A percentile compares a stretch with the other conserved stretches of the same genome.
These are phyloP conservation scores for Haliclona indistincta DNA, from an alignment of 37 sponge, comb jelly and placozoan species.

Conservation along the genomic window DNA sequence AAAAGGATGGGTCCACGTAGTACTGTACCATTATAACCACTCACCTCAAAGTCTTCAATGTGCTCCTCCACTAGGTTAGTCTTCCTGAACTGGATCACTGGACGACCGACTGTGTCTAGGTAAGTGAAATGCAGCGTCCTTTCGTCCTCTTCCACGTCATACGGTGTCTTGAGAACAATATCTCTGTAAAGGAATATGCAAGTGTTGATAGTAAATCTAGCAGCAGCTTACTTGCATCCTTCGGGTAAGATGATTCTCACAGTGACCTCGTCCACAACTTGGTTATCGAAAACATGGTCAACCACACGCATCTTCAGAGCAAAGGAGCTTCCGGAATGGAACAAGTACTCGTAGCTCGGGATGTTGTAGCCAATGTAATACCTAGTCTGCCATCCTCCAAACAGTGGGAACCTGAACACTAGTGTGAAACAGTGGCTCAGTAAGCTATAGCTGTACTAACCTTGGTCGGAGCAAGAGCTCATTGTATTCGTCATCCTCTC, in stretches of 20 bases:
- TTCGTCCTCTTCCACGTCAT: slow-evolving; percentile 39
- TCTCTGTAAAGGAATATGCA: slow-evolving; percentile 39
- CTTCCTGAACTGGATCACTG: slow-evolving; percentile 63
- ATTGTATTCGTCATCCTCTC: slow-evolving; percentile 80
- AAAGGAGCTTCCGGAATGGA: slow-evolving; percentile 67
- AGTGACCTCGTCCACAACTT: slow-evolving; percentile 63
- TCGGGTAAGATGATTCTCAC: slow-evolving; percentile 87
- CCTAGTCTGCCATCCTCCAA: slow-evolving; percentile 97
- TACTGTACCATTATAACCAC: background rate
- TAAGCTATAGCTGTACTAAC: background rate
- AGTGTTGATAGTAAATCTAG: background rate
- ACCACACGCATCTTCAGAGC: slow-evolving; percentile 81
- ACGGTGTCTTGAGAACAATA: slow-evolving; percentile 54
- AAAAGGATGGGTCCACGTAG: background rate
- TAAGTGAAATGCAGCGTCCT: slow-evolving; percentile 77
- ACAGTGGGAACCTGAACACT: slow-evolving; percentile 84
- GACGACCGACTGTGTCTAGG: slow-evolving; percentile 93
- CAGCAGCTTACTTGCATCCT: slow-evolving; percentile 73
- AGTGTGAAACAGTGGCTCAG: background rate
- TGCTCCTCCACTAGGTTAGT: slow-evolving; percentile 92
- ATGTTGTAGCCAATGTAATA: slow-evolving; percentile 95
- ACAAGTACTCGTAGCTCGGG: slow-evolving; percentile 91
- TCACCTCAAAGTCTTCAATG: slow-evolving; percentile 87
- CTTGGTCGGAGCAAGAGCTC: slow-evolving; percentile 84
- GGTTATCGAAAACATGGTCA: slow-evolving; percentile 92